A percentile compares a stretch with the other conserved stretches of the same genome.
Conservation (phyloP, 2,888 invertebrate genomes). For the Isotomurus palustris region DNA sequence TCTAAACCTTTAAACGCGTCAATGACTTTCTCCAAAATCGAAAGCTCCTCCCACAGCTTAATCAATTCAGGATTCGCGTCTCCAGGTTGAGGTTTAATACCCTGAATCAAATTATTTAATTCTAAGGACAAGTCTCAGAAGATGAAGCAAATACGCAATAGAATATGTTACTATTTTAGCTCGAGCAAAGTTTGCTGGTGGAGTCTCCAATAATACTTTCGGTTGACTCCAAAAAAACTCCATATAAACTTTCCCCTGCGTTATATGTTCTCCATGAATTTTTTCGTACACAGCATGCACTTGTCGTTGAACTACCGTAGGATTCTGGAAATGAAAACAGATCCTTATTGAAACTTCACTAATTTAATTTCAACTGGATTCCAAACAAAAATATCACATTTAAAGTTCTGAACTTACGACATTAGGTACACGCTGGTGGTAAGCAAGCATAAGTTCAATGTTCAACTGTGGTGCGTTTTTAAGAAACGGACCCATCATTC, state of each 20-base stretch:
- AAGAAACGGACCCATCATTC: constrained; percentile 37
- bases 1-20: constrained; percentile 2
- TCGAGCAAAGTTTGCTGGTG: constrained; percentile 25
- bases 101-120: constrained; percentile 21
- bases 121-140: background rate
- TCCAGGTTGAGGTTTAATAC: constrained; percentile 35
- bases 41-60: constrained; percentile 38
- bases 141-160: background rate
- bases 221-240: constrained; percentile 41
- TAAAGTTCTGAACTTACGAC: constrained; percentile 18
- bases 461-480: constrained; percentile 23
- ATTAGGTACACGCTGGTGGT: constrained; percentile 30
- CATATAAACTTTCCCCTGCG: constrained; percentile 38
- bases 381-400: background rate
- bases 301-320: constrained; percentile 15
- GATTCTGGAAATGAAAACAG: constrained; percentile 4
- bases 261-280: constrained; percentile 34
- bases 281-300: constrained; percentile 45
- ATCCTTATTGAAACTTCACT: background rate
- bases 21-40: constrained; percentile 26
- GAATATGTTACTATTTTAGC: constrained; percentile 27
- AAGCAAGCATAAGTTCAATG: constrained; percentile 26
- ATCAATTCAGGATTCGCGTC: constrained; percentile 40
- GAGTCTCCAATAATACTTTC: constrained; percentile 31
- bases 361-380: background rate